Base-by-base conservation (phyloP, 2,888 invertebrate species). In the Lycocerus yunnanus region DNA sequence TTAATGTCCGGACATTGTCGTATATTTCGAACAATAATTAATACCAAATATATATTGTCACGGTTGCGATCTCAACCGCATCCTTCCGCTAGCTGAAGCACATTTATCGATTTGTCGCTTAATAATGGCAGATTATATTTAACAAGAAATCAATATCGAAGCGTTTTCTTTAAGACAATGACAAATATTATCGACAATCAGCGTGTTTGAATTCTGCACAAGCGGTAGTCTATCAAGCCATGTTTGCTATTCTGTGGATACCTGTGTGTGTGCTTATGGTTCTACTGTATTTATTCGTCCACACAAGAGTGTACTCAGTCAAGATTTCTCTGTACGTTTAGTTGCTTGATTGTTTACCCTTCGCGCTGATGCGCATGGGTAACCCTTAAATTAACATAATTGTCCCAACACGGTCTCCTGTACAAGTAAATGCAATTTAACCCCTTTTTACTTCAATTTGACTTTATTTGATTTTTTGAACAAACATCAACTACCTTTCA, bases 51-150 rank as follows among this genome's bases (percentile, higher is more conserved):
- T 78, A 43, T 79, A 75, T 79, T 79, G 80, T 80, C 76, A 79
- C 79, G 80, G 80, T 79, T 78, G 74, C 80, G 78, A 81, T 81
- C 81, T 78, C 74, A 78, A 76, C 80, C 79, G 74, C 78, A 77
- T 81, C 81, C 81, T 81, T 81, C 81, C 81, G 78, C 80, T 80
- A 78, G 80, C 79, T 77, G 80, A 73, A 78, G 77, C 78, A 75
- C 79, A 81, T 80, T 80, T 81, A 78, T 79, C 80, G 79, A 76
- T 78, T 72, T 69, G 72, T 43, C 72, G 75, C 72, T 71, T 66
- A 66, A 65, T 69, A 72, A 72, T 63, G n/a, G 20, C 61, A 63
- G 18, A 63, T 63, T 63, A 63, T n/a, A 63, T 18, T 63, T 63
- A 63, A 63, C 61, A 20, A 43, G 43, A n/a, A 43, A 43, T 43